These are phyloP conservation scores for Dipodomys spectabilis DNA, from an alignment of 2,113 vertebrate genomes.

Conservation along the genomic window DNA sequence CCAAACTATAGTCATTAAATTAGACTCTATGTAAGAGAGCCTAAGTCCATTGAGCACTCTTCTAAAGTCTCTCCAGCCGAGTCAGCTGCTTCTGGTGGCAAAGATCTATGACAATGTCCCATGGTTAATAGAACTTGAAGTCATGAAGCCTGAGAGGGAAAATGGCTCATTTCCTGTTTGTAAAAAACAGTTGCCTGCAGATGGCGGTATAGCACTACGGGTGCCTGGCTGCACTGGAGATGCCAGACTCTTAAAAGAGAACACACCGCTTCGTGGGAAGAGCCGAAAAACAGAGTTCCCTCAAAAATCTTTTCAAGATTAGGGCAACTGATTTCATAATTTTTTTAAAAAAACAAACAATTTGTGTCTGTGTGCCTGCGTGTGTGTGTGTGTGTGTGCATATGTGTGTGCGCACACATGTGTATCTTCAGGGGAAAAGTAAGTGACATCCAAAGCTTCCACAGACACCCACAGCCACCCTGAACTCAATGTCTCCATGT, in stretches of 20 bases:
- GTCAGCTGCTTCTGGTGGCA: background rate
- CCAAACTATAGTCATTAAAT: background rate
- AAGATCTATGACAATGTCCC: background rate
- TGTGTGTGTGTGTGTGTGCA: no score
- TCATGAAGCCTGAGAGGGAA: background rate
- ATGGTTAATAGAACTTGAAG: background rate
- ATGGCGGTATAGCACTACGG: slow-evolving; percentile 49
- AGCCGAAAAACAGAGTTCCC: slow-evolving; percentile 43
- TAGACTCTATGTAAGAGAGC: background rate
- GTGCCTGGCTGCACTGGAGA: background rate
- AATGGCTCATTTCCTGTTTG: background rate
- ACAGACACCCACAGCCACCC: background rate
- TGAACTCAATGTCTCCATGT: background rate
- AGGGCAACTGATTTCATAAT: no score
- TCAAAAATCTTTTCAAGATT: background rate
- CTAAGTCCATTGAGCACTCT: background rate
- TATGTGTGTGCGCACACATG: no score
- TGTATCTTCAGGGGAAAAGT: background rate
- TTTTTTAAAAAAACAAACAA: no score
- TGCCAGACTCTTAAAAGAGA: background rate
- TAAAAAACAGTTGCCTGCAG: slow-evolving; percentile 60
- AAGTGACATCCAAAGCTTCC: background rate
- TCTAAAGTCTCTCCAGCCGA: background rate
- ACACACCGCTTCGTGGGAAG: background rate
- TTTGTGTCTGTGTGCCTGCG: no score